Evolutionary conservation across 2,888 invertebrate species (phyloP).

Genomic region (Eugnorisma glareosa): DNA sequence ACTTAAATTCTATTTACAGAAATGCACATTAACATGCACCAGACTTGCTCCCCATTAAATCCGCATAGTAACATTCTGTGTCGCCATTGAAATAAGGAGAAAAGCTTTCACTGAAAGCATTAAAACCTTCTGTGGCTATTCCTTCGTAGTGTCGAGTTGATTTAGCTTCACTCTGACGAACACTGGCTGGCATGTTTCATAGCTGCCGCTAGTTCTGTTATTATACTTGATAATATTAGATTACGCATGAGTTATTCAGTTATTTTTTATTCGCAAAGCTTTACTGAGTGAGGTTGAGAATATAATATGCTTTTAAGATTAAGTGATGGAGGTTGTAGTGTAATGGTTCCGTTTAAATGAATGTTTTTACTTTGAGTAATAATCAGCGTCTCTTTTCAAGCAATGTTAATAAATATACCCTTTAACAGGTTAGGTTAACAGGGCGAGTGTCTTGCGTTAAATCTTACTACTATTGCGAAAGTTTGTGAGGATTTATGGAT

Average conservation of each 20-base stretch:
- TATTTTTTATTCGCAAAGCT: constrained; percentile 45
- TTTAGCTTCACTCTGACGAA: constrained; percentile 36
- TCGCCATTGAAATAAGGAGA: constrained; percentile 56
- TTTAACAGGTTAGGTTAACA: too few relatives aligned
- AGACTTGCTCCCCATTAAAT: constrained; percentile 45
- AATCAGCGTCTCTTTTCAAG: too few relatives aligned
- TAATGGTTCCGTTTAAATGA: constrained; percentile 7
- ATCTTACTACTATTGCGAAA: too few relatives aligned
- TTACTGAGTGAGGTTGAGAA: constrained; percentile 2
- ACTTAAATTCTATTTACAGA: constrained; percentile 41
- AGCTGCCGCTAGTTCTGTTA: constrained; percentile 41
- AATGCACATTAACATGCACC: constrained; percentile 44
- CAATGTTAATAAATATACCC: too few relatives aligned
- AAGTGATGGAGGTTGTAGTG: constrained; percentile 16
- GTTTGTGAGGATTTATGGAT: too few relatives aligned
- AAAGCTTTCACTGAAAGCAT: constrained; percentile 62
- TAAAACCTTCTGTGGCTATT: constrained; percentile 56
- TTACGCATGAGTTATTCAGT: constrained; percentile 51
- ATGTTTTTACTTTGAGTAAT: too few relatives aligned
- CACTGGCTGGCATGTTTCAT: constrained; percentile 41
- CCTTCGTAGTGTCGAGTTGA: constrained; percentile 44
- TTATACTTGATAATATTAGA: constrained; percentile 48
- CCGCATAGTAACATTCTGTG: constrained; percentile 51
- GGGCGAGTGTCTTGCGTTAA: too few relatives aligned
- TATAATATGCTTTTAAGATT: constrained; percentile 33